Evolutionary conservation across 2,113 vertebrate genomes (phyloP).

Genomic region (Macquaria ambigua): DNA sequence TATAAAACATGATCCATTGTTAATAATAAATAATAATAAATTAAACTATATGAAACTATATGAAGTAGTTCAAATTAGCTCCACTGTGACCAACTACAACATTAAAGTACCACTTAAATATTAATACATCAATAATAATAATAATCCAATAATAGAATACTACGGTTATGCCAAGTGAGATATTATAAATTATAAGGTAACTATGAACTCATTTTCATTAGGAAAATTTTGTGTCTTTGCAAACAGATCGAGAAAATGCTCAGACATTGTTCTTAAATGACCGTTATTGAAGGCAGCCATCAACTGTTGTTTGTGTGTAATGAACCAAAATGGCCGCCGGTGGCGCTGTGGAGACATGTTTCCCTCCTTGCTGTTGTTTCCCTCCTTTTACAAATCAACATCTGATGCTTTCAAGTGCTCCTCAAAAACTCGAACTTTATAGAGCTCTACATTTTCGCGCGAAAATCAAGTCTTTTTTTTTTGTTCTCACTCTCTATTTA

Average conservation of each 20-base stretch:
- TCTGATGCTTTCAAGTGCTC: slow-evolving; percentile 30
- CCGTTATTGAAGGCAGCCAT: background rate
- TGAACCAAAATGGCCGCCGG: slow-evolving; percentile 8
- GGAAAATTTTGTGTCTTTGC: too few relatives aligned
- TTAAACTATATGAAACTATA: too few relatives aligned
- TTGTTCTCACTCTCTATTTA: background rate
- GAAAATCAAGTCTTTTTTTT: background rate
- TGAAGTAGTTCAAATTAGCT: too few relatives aligned
- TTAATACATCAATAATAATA: too few relatives aligned
- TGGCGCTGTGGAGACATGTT: slow-evolving; percentile 51
- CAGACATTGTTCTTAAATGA: background rate
- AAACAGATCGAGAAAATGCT: too few relatives aligned
- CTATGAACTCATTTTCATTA: background rate
- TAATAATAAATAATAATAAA: too few relatives aligned
- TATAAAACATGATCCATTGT: too few relatives aligned
- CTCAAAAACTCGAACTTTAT: background rate
- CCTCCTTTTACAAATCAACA: slow-evolving; percentile 65
- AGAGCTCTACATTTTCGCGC: rapidly evolving
- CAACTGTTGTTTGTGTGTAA: background rate
- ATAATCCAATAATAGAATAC: too few relatives aligned
- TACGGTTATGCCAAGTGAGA: background rate
- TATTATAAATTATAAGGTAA: background rate
- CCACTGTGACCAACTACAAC: too few relatives aligned
- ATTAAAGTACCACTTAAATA: too few relatives aligned
- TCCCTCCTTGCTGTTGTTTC: slow-evolving; percentile 73